These are phyloP conservation scores for Zelleria hepariella DNA, from an alignment of 2,888 invertebrate genomes.

Conservation along the genomic window DNA sequence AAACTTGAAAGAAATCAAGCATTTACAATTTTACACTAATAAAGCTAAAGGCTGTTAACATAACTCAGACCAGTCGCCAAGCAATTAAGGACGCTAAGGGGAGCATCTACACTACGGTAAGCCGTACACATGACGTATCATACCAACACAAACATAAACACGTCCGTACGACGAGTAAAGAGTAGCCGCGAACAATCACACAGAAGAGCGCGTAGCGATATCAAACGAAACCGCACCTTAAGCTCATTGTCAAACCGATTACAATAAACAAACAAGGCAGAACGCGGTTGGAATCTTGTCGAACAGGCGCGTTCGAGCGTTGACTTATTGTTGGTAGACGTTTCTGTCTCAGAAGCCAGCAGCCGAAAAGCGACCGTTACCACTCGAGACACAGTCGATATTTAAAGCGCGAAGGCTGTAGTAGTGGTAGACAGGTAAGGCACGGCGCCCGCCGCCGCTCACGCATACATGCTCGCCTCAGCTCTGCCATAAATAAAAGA, in stretches of 20 bases:
- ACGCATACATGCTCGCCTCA: conserved; percentile 48
- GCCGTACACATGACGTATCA: conserved; percentile 67
- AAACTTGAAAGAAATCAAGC: not conserved
- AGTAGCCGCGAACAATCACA: conserved; percentile 61
- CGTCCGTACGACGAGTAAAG: conserved; percentile 33
- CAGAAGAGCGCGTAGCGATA: conserved; percentile 53
- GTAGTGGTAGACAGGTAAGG: conserved; percentile 53
- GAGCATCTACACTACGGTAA: conserved; percentile 69
- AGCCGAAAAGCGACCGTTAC: conserved; percentile 28
- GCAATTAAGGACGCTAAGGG: conserved; percentile 68
- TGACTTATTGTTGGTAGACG: conserved; percentile 71
- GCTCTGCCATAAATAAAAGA: conserved; percentile 70
- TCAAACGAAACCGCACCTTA: conserved; percentile 73
- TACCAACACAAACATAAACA: conserved; percentile 53
- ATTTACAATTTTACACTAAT: conserved; percentile 20
- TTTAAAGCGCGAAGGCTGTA: conserved; percentile 8
- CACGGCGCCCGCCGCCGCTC: conserved; percentile 57
- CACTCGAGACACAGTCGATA: conserved; percentile 21
- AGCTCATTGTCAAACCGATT: conserved; percentile 73
- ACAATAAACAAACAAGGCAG: conserved; percentile 73
- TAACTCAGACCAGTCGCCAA: conserved; percentile 47
- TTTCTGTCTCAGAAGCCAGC: conserved; percentile 40
- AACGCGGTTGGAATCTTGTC: conserved; percentile 72
- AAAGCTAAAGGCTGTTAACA: conserved; percentile 51
- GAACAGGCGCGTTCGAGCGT: conserved; percentile 72